Base-by-base conservation (phyloP, 2,113 vertebrate species). In the Orientallactaga bullata region DNA sequence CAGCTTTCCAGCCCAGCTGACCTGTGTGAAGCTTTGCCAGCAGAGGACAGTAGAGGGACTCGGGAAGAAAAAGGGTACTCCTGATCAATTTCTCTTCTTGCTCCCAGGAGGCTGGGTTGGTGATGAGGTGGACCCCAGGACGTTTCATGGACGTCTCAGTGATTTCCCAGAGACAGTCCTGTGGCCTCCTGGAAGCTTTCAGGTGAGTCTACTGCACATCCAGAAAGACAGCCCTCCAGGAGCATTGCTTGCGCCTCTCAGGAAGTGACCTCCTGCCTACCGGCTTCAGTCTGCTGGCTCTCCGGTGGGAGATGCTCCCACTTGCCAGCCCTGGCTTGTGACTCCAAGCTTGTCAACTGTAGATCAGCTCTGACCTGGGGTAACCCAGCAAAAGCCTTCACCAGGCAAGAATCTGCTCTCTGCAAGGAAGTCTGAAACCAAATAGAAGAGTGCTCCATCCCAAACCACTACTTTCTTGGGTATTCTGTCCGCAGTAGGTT, bases 11-110 rank as follows among this genome's bases (percentile, higher is more conserved):
- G 11, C 55, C 55, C 55, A 55, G 76, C 23, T 12, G 68, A 61
- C 37, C 23, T 55, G 15, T 30, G 35, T 11, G 35, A 37, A 77
- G 28, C 15, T 85, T 63, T 35, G 78, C n/a, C 79, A 55, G 66
- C 35, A 90, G 92, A 84, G 66, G 92, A 5, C 68, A 32, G 77
- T 65, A 18, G 39, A 79, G 42, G 65, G 61, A 47, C 83, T 77
- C 42, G 13, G 55, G 69, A 93, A 35, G 30, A 28, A n/a, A 37
- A 68, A 68, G 20, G 23, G 12, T n/a, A 51, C 32, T 77, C 58
- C 65, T 28, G 26, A 12, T 12, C 28, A 35, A 23, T 28, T 35
- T 58, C 42, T 17, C 23, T 15, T 20, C 86, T 60, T 76, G 76
- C 21, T 61, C 5, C 37, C 5, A n/a, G 6, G 13, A 28, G 12